These are phyloP conservation scores for Sterrhoptilus dennistouni DNA, from an alignment of 2,113 vertebrate species.

Conservation along the genomic window DNA sequence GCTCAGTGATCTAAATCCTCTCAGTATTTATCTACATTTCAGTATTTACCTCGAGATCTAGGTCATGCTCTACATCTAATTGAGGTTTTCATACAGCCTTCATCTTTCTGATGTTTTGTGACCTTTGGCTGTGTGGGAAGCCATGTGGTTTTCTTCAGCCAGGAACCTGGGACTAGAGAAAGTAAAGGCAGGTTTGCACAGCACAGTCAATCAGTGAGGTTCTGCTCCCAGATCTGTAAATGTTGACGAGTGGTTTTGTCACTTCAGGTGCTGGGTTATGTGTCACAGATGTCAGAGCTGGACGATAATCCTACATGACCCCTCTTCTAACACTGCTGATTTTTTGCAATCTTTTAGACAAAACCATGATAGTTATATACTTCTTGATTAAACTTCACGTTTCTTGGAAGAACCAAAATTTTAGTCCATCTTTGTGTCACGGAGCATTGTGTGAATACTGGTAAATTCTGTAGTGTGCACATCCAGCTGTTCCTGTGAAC, in stretches of 20 bases:
- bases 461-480: neutral
- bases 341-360: neutral
- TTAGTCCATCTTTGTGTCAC: neutral
- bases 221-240: neutral
- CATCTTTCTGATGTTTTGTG: neutral
- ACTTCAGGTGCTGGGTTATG: neutral
- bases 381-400: neutral
- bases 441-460: neutral
- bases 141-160: neutral
- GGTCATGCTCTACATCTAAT: neutral
- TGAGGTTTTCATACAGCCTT: neutral
- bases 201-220: accelerated
- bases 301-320: neutral
- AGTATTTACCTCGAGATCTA: neutral
- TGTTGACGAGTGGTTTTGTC: neutral
- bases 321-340: neutral
- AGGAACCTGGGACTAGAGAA: neutral
- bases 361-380: neutral
- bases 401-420: neutral
- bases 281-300: neutral
- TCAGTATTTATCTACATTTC: neutral
- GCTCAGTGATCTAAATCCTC: slow-evolving; percentile 30
- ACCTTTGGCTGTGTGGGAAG: neutral
- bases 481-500: neutral
- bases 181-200: neutral